Evolutionary conservation across 2,888 invertebrate genomes (phyloP).

Genomic region (Hydrotaea diabolus): DNA sequence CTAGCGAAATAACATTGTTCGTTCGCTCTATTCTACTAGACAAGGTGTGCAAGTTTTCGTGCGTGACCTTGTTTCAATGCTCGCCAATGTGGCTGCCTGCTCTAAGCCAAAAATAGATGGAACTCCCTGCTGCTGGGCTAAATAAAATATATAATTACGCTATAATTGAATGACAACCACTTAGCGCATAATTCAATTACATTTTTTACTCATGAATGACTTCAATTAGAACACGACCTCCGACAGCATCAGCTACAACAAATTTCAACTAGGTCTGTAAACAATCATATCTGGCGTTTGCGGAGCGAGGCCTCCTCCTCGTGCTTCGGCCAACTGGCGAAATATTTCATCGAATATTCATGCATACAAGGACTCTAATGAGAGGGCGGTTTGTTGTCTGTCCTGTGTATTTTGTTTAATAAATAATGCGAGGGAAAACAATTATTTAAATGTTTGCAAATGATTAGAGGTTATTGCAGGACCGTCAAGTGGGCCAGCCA

Average conservation of each 20-base stretch:
- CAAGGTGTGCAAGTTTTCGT: not conserved
- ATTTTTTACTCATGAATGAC: conserved; percentile 35
- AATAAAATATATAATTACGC: conserved; percentile 34
- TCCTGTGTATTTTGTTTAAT: conserved; percentile 14
- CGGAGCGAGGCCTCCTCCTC: not conserved
- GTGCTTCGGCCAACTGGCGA: not conserved
- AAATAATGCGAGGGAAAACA: not conserved
- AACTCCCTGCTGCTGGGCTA: not conserved
- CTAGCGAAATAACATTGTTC: not conserved
- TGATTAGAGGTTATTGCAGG: not conserved
- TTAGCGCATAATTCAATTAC: conserved; percentile 61
- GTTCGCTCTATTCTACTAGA: too few relatives aligned
- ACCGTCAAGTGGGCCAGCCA: not conserved
- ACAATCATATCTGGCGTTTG: not conserved
- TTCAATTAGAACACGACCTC: conserved; percentile 26
- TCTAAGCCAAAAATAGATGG: not conserved
- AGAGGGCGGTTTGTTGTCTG: not conserved
- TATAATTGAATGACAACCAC: conserved; percentile 62
- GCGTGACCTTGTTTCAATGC: not conserved
- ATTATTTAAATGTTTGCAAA: conserved; percentile 18
- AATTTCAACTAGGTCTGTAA: not conserved
- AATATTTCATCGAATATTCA: not conserved
- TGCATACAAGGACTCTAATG: not conserved
- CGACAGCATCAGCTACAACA: conserved; percentile 3
- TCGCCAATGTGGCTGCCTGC: not conserved